Conservation (phyloP, 2,888 invertebrate genomes). For the Athrips mouffetella region DNA sequence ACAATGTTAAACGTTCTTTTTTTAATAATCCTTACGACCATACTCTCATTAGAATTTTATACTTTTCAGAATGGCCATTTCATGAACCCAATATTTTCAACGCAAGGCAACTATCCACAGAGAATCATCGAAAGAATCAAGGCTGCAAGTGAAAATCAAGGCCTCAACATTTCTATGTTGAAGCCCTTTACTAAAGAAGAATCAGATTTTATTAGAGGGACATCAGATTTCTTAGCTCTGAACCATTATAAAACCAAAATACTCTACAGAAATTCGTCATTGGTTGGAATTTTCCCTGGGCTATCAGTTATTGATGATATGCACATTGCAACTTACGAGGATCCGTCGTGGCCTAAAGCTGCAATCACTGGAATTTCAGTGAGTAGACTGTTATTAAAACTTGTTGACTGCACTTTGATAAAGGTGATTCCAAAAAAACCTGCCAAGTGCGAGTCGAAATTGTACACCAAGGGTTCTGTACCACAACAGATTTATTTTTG, state of each 20-base stretch:
- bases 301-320: neutral
- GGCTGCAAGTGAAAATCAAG: neutral
- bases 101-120: neutral
- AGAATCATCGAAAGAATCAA: neutral
- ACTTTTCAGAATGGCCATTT: neutral
- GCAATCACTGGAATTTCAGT: no score
- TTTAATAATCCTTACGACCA: no score
- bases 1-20: no score
- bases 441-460: no score
- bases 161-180: neutral
- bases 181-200: neutral
- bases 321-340: no score
- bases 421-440: no score
- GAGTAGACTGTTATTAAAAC: no score
- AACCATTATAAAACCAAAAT: conserved; percentile 64
- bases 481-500: no score
- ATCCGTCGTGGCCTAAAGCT: no score
- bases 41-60: no score
- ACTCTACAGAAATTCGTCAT: neutral
- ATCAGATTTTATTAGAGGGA: conserved; percentile 36
- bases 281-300: neutral
- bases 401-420: no score
- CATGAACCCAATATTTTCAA: neutral
- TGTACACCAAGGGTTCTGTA: no score
- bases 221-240: conserved; percentile 61